Evolutionary conservation across 2,888 invertebrate species (phyloP).

Genomic region (Phorcus lineatus): DNA sequence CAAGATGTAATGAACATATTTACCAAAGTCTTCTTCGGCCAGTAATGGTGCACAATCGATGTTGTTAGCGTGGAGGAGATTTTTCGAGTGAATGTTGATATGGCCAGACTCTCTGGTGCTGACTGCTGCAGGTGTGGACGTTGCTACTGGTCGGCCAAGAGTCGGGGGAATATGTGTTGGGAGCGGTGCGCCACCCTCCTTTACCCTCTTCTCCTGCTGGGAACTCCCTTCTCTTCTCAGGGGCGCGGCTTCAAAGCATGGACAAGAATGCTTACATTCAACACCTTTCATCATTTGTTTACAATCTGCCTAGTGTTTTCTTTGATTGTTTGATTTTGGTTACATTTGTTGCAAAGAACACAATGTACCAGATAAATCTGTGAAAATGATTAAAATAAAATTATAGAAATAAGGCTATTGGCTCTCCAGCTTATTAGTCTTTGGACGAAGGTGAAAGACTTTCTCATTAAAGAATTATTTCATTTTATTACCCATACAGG

Average conservation of each 20-base stretch:
- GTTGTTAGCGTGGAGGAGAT: neutral
- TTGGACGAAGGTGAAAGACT: too few species aligned
- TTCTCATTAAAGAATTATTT: too few species aligned
- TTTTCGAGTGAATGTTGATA: conserved; percentile 14
- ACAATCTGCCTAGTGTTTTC: too few species aligned
- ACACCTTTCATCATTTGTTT: too few species aligned
- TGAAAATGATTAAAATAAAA: too few species aligned
- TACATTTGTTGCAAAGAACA: too few species aligned
- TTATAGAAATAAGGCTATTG: too few species aligned
- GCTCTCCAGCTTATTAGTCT: too few species aligned
- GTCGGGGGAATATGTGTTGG: neutral
- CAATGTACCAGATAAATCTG: too few species aligned
- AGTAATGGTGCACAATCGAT: conserved; percentile 39
- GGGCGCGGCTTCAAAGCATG: neutral
- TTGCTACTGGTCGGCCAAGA: conserved; percentile 55
- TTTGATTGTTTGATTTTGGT: too few species aligned
- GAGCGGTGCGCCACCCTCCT: neutral
- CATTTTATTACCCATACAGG: too few species aligned
- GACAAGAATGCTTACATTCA: too few species aligned
- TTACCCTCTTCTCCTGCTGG: neutral
- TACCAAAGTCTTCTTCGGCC: conserved; percentile 59
- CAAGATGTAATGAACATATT: neutral
- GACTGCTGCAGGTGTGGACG: conserved; percentile 55
- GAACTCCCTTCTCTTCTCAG: neutral
- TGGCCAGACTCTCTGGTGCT: conserved; percentile 26